Evolutionary conservation across 1,140 invertebrate species (phyloP), one percentile per base, ranked within the genome.

Genomic region (Orussus abietinus): DNA sequence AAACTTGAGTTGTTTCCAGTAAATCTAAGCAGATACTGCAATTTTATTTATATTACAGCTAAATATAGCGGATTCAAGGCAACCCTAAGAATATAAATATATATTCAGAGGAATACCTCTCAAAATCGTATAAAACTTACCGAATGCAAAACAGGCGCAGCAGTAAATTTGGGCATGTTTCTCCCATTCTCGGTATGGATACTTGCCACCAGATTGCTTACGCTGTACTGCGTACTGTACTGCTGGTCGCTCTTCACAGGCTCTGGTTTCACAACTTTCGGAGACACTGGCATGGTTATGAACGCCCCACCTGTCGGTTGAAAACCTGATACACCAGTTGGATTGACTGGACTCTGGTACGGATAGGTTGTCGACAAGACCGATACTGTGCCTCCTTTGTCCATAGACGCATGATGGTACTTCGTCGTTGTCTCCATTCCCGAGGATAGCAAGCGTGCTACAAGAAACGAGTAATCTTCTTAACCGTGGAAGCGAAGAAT

Each of bases 241-340:
- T 71, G 67, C 13, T 70, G 66, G 15, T 70, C 69, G 13, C 31
- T 60, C 44, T 66, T 66, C 4, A 64, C 52, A 9, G 62, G 45
- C 38, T 69, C 66, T 10, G 64, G 58, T 38, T 74, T 72, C 13
- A 63, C 55, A 34, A 79, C 70, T 68, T 80, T 80, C 0, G 80
- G 79, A 12, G 79, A 81, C 26, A 76, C 70, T 4, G 88, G 88
- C 76, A 90, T 90, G 6, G 86, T 88, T 69, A 90, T 90, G 58
- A 92, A 92, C 29, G 89, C 89, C 15, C 87, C 86, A 29, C 88
- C 88, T 38, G 86, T 90, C 5, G 88, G 88, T 70, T 92, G 88
- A 70, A 92, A 92, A 52, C 83, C 84, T 51, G 84, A 83, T 40
- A 88, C 79, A 31, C 86, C 86, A 29, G 79, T 82, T 25, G 86